Percentiles rank a stretch among this genome's conserved stretches.
Evolutionary conservation across 2,113 vertebrate species (phyloP).

Genomic region (Burhinus bistriatus): DNA sequence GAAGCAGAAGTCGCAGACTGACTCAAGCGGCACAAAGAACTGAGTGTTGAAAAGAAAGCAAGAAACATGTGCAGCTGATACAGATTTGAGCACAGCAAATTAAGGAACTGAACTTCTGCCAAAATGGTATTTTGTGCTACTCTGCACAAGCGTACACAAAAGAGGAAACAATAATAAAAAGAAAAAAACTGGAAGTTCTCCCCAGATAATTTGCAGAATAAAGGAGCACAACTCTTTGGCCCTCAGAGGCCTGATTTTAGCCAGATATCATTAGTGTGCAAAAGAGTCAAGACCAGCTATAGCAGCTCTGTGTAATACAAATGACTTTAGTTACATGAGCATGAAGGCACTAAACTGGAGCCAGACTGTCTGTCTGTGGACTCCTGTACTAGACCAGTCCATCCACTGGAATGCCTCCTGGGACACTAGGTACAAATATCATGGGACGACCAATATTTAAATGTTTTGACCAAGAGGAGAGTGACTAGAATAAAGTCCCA

Average conservation of each 20-base stretch:
- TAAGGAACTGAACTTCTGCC: conserved; percentile 20
- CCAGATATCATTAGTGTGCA: conserved; percentile 49
- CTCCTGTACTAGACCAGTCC: conserved; percentile 56
- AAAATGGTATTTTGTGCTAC: background rate
- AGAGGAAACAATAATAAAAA: background rate
- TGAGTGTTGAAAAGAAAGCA: background rate
- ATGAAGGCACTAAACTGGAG: conserved; percentile 69
- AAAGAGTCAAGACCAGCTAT: conserved; percentile 38
- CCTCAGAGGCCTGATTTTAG: conserved; percentile 25
- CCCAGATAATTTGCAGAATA: conserved; percentile 8
- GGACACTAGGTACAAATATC: conserved; percentile 66
- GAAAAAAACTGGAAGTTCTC: conserved; percentile 10
- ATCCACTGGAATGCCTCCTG: conserved; percentile 64
- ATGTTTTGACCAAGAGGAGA: conserved; percentile 32
- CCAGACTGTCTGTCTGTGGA: conserved; percentile 77
- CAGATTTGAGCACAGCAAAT: background rate
- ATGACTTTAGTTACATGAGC: conserved; percentile 48
- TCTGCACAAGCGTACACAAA: background rate
- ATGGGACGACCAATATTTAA: conserved; percentile 56
- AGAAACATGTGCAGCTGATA: background rate
- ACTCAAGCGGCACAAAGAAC: conserved; percentile 13
- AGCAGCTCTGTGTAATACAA: conserved; percentile 62
- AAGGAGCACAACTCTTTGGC: background rate
- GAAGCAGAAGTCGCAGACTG: background rate
- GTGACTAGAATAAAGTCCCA: background rate